These are phyloP conservation scores for Enteromius radiatus DNA, from an alignment of 2,797 vertebrate species.

Conservation along the genomic window DNA sequence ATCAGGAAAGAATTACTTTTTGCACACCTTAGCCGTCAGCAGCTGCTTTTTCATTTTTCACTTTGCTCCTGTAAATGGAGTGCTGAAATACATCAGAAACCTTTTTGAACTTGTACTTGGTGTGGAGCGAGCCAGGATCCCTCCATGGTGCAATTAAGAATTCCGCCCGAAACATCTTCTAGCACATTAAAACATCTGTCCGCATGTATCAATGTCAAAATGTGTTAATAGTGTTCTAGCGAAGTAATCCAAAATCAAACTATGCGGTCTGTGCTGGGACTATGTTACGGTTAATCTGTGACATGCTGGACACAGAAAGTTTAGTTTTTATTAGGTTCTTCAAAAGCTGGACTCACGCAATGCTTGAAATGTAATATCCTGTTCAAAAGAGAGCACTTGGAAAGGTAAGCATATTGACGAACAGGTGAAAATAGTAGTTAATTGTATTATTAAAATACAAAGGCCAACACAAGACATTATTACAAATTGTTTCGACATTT, in stretches of 20 bases:
- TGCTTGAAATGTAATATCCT: neutral
- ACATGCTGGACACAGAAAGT: slow-evolving; percentile 18
- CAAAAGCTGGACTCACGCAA: neutral
- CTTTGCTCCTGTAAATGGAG: slow-evolving; percentile 62
- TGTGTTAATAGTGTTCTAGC: slow-evolving; percentile 47
- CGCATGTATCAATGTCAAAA: slow-evolving; percentile 56
- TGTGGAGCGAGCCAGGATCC: slow-evolving; percentile 60
- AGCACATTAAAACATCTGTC: slow-evolving; percentile 67
- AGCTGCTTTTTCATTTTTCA: slow-evolving; percentile 59
- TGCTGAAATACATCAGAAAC: slow-evolving; percentile 68
- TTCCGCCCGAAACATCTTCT: slow-evolving; percentile 67
- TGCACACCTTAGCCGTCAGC: slow-evolving; percentile 65
- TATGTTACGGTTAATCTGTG: slow-evolving; percentile 43
- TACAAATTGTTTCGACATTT: neutral
- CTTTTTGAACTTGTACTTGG: slow-evolving; percentile 66
- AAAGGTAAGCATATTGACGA: neutral
- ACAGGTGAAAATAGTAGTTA: neutral
- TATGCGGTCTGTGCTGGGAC: slow-evolving; percentile 10
- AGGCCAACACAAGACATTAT: neutral
- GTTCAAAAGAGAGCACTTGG: neutral
- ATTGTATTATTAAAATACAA: neutral
- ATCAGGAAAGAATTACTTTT: slow-evolving; percentile 30
- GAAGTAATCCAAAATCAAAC: slow-evolving; percentile 36
- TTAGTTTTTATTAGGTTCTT: slow-evolving; percentile 30
- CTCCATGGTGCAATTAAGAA: slow-evolving; percentile 70